Evolutionary conservation across 2,888 invertebrate genomes (phyloP), one percentile per base, ranked within the genome.

Genomic region (Uropetala carovei): DNA sequence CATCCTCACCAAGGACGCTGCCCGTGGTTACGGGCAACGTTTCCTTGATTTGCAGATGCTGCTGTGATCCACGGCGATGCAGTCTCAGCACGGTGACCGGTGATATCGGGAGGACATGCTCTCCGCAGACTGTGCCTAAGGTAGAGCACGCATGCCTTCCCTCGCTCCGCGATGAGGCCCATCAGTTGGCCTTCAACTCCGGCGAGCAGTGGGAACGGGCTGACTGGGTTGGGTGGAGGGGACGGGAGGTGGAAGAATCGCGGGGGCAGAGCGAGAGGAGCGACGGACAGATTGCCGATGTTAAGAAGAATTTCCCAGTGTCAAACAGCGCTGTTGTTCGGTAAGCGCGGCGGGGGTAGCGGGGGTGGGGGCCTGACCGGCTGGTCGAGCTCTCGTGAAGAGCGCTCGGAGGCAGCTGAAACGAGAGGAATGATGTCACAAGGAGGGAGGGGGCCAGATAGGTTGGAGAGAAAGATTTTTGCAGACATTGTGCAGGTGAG

Each of bases 381-480:
- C 92, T 93, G 93, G 93, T 93, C 92, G 64, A 93, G 93, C 60
- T 93, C 94, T 93, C 94, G 96, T 96, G 98, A 98, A 96, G 97
- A 98, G 96, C 97, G 97, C 96, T 98, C 98, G 95, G 98, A 98
- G 95, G 98, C 98, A 97, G 97, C 96, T 97, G 95, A 94, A 96
- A 95, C 95, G 86, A 92, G 75, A 75, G 75, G 75, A 75, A 75
- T 75, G 75, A 75, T 18, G 75, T 75, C 75, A 75, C 75, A 75
- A 75, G 43, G 43, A 27, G 75, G 75, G 75, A 75, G 75, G 75
- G 75, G 75, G 27, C 11, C 22, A 75, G 22, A 75, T 11, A 13
- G 27, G 27, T 18, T 75, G 75, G 27, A 27, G 22, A 8, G 75
- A 27, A 75, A 10, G 27, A 27, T 27, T 75, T 75, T 75, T 27